Evolutionary conservation across 2,113 vertebrate genomes (phyloP).

Genomic region (Ceuthmochares aereus): DNA sequence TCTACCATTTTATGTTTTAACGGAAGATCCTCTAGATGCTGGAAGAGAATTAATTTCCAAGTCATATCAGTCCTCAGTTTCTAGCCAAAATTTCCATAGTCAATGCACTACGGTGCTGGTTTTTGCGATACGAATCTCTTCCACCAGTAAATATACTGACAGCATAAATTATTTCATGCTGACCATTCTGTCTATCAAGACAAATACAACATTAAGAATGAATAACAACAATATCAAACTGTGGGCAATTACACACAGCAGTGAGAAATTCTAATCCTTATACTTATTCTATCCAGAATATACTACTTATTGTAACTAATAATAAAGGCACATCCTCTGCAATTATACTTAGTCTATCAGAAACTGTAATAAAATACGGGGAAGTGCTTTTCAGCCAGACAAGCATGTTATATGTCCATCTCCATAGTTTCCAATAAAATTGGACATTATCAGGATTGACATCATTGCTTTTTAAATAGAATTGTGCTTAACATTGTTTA

Average conservation of each 20-base stretch:
- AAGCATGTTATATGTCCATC: not conserved
- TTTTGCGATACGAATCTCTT: not conserved
- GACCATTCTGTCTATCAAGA: not conserved
- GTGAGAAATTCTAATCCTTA: not conserved
- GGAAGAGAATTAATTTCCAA: not conserved
- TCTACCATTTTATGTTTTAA: not conserved
- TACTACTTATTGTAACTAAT: not conserved
- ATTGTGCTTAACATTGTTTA: not conserved
- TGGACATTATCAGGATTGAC: not conserved
- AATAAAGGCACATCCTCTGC: not conserved
- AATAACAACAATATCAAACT: not conserved
- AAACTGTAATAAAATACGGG: not conserved
- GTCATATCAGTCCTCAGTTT: not conserved
- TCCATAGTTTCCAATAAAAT: not conserved
- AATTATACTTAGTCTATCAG: not conserved
- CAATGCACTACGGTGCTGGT: not conserved
- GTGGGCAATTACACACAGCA: not conserved
- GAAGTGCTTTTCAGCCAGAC: not conserved
- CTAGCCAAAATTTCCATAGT: not conserved
- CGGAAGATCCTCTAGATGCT: not conserved
- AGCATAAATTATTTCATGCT: not conserved
- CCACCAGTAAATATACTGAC: not conserved
- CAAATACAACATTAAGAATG: not conserved
- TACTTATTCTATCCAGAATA: not conserved
- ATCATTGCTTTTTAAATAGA: not conserved